phyloP scores from a whole-genome alignment of 2,113 vertebrate genomes.

The Scolopax mira region DNA sequence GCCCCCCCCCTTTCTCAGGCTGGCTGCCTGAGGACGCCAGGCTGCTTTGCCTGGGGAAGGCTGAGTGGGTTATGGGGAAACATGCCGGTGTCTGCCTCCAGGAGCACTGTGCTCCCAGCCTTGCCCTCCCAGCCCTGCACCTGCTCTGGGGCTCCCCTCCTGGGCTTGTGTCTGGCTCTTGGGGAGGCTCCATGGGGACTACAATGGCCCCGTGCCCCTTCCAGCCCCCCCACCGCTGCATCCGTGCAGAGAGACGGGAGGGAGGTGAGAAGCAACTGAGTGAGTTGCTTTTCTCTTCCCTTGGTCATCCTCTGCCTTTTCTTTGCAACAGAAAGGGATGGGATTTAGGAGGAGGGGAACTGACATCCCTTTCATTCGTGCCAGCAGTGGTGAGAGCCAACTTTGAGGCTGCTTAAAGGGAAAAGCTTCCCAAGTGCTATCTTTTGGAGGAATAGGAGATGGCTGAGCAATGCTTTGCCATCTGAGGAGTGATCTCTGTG shows the following conservation, averaged over 20 bases:
- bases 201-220: background rate
- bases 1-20: background rate
- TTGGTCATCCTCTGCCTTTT: background rate
- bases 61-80: background rate
- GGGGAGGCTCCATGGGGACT: background rate
- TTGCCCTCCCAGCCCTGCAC: background rate
- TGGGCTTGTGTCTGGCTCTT: background rate
- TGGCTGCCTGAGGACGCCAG: background rate
- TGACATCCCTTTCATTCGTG: constrained; percentile 10
- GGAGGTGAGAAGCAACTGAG: background rate
- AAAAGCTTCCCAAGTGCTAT: background rate
- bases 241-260: background rate
- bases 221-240: background rate
- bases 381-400: constrained; percentile 16
- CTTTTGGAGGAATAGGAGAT: background rate
- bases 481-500: background rate
- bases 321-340: background rate
- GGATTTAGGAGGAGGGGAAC: background rate
- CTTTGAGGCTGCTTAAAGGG: constrained; percentile 29
- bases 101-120: background rate
- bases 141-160: background rate
- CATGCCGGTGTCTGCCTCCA: background rate
- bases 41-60: background rate
- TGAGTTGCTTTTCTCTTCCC: background rate
- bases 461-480: background rate